Evolutionary conservation across 2,797 vertebrate species (phyloP), one percentile per base, ranked within the genome.

Genomic region (Mormyrops boulengeri): DNA sequence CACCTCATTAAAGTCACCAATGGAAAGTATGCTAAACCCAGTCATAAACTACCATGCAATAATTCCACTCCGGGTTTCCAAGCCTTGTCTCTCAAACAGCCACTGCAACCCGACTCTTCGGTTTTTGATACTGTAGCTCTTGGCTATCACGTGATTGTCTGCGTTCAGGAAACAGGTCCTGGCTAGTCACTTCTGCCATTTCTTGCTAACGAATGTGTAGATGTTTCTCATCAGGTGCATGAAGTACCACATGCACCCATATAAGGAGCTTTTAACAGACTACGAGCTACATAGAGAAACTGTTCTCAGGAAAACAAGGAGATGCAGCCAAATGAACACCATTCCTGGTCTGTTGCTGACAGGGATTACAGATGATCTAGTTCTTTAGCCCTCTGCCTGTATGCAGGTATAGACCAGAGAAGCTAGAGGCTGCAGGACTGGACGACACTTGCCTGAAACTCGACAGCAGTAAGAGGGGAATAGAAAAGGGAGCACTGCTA

Each of bases 391-490:
- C 44, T 47, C 41, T 49, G 38, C 38, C 11, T 14, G 22, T 50
- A 11, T 50, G 47, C 88, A 4, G 9, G 34, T 44, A 22, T 2
- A 4, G 52, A 44, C n/a, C 12, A 34, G 22, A 47, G 66, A 44
- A 30, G 19, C 30, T 57, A 47, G 11, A 47, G 4, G 73, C 47
- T 89, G 90, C 84, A 90, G 47, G 73, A 84, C 14, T 14, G 17
- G 50, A 52, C 66, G 88, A 90, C 90, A 90, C 85, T 11, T n/a
- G 80, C 3, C 88, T 22, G 69, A 88, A 86, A 53, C 80, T 62
- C 41, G 22, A 80, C 73, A 87, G 57, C 77, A 60, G 88, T 62
- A 87, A 80, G 87, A 93, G 77, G 90, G 41, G 91, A 92, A 92
- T 91, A 91, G 88, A 55, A 53, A 41, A 89, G 92, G 92, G 0